Percentiles rank a stretch among this genome's conserved stretches.
phyloP scores from a whole-genome alignment of 2,797 vertebrate genomes.

The Delichon dasypus region DNA sequence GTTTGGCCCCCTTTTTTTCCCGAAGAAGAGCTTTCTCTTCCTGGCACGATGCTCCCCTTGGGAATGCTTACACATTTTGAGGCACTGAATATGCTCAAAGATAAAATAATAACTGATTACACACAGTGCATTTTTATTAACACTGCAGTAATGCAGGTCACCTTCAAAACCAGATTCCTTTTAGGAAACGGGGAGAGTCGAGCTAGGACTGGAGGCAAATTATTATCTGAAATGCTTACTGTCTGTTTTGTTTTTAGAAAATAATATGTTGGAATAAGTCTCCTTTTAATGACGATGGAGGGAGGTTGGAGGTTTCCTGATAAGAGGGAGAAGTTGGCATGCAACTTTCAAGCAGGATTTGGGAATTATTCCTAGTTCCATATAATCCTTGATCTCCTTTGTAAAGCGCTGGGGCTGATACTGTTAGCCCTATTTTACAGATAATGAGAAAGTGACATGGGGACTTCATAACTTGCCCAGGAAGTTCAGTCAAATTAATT shows the following conservation, averaged over 20 bases:
- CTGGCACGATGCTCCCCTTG: not conserved
- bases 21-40: not conserved
- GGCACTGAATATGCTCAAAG: constrained; percentile 37
- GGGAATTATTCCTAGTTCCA: not conserved
- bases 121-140: constrained; percentile 67
- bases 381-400: constrained; percentile 26
- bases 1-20: not conserved
- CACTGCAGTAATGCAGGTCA: constrained; percentile 52
- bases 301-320: constrained; percentile 9
- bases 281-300: not conserved
- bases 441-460: not conserved
- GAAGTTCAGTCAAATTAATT: constrained; percentile 51
- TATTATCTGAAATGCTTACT: not conserved
- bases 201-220: not conserved
- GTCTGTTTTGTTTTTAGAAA: constrained; percentile 17
- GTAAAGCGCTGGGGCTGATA: not conserved
- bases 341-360: constrained; percentile 25
- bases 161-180: constrained; percentile 51
- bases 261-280: not conserved
- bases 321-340: constrained; percentile 14
- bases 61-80: constrained; percentile 46
- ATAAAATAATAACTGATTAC: constrained; percentile 64
- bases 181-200: not conserved
- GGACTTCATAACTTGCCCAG: constrained; percentile 40
- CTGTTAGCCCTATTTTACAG: not conserved